Evolutionary conservation across 2,113 vertebrate genomes (phyloP), one percentile per base, ranked within the genome.

Genomic region (Rhegmatorhina hoffmannsi): DNA sequence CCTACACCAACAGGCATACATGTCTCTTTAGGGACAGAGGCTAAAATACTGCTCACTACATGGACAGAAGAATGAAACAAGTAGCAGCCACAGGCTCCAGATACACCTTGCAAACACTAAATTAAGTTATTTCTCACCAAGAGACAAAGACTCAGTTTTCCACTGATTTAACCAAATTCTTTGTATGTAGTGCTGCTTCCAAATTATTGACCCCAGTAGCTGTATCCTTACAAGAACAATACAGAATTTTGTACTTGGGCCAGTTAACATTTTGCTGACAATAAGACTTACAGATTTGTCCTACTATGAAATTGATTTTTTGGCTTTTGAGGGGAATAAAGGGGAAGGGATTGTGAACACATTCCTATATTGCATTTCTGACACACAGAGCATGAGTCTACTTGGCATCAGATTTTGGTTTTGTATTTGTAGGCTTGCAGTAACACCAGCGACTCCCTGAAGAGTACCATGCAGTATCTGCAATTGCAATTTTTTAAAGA

Each of bases 41-140:
- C 84, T 87, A 85, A 77, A 85, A 77, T 50, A 74, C 18, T 62
- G 46, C 69, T 87, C 43, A 56, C 58, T 62, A 50, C 62, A 73
- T 4, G 80, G 87, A 92, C n/a, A 58, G 33, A 63, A 70, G 38
- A 85, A 50, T 1, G 9, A 80, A 73, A 66, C 25, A 68, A 89
- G 66, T 68, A 56, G 86, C 92, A 94, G 44, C 82, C 75, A 90
- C 81, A 85, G 67, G 59, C 63, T 90, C n/a, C 84, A 90, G 92
- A 92, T 80, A 82, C 26, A 84, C 63, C 38, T 59, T 4, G 3
- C 67, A 82, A 94, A 79, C 55, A 79, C 58, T 0, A 0, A 89
- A 87, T 64, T 67, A 69, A 93, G 47, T 81, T 92, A 75, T 73
- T 77, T 76, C 66, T 79, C 70, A 75, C n/a, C 79, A 60, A 49